Conservation (phyloP, 2,888 invertebrate genomes). For the Oscheius onirici region DNA sequence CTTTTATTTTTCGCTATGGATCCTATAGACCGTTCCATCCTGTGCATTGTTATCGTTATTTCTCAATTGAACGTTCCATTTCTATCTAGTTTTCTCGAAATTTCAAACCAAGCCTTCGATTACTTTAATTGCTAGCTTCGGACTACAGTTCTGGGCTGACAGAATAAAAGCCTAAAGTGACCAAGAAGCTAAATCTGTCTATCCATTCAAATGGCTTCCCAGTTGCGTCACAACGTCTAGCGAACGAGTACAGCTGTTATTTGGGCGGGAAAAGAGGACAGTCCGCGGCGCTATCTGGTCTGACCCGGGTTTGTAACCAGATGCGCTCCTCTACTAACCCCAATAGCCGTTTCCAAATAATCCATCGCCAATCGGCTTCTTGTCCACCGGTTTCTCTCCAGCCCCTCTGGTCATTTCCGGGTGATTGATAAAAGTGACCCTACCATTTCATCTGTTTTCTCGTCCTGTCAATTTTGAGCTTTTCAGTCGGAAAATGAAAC, state of each 20-base stretch:
- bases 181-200: too few species aligned
- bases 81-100: too few species aligned
- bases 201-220: not conserved
- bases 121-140: too few species aligned
- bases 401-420: slow-evolving; percentile 1
- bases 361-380: not conserved
- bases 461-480: not conserved
- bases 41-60: slow-evolving; percentile 4
- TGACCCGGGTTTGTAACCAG: slow-evolving; percentile 34
- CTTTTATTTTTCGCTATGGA: not conserved
- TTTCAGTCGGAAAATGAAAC: slow-evolving; percentile 11
- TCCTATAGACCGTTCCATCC: not conserved
- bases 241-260: slow-evolving; percentile 23
- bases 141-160: too few species aligned
- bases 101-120: too few species aligned
- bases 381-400: slow-evolving; percentile 14
- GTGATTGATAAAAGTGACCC: not conserved
- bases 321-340: slow-evolving; percentile 26
- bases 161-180: too few species aligned
- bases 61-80: not conserved
- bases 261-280: not conserved
- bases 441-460: not conserved
- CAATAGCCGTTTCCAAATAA: not conserved
- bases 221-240: slow-evolving; percentile 35
- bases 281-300: slow-evolving; percentile 26